Evolutionary conservation across 2,797 vertebrate genomes (phyloP), one percentile per base, ranked within the genome.

Genomic region (Mormyrus proboscirostris): DNA sequence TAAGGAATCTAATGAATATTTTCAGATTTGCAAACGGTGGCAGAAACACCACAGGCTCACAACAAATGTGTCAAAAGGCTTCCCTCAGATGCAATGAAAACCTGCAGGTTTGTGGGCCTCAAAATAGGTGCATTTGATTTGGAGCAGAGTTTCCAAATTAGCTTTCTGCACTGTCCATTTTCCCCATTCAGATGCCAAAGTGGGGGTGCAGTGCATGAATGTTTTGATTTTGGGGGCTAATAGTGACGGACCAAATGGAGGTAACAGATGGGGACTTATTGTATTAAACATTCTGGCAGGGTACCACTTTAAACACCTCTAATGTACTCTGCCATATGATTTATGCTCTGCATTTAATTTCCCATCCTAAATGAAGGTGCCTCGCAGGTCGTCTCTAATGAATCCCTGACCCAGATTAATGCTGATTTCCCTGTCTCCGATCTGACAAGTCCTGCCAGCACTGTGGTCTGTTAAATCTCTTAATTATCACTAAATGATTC

Each of bases 151-250:
- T 16, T 8, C 73, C 73, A 79, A 79, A 79, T 79, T 9, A 79
- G 38, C 14, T 79, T 79, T 79, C 73, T 79, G 73, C 38, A n/a
- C 73, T 79, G 73, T 79, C 73, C 41, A 79, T 79, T 79, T 47
- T 79, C 29, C 16, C 16, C 73, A 3, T n/a, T 44, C 73, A 79
- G 38, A 79, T 79, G 33, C 19, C 73, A 79, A 12, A 73, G 65
- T 14, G 29, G 65, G 65, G 65, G 73, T 19, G 73, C 14, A 0
- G 38, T 19, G 19, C 73, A 19, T 33, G 69, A 76, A 44, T 79
- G 73, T 79, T 79, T 79, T 44, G 73, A 14, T 79, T 79, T 79
- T 79, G 38, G 16, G 38, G 73, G 33, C 2, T 73, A 44, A 19
- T n/a, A 79, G 38, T 0, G 2, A 79, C 14, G 47, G 38, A 79